Conservation (phyloP, 2,888 invertebrate species). For the Malthinus flaveolus region DNA sequence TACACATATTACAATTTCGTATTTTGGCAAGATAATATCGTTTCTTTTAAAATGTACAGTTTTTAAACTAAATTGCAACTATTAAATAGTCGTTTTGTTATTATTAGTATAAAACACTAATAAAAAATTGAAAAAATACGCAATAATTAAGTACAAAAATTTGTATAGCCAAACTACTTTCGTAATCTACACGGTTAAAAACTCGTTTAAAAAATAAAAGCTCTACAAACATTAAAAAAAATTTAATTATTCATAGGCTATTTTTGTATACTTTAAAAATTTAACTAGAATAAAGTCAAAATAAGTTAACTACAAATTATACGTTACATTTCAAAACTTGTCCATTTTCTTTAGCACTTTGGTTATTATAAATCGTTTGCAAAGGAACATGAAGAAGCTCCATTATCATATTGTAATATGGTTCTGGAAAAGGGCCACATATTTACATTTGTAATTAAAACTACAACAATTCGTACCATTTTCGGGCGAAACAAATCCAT, state of each 20-base stretch:
- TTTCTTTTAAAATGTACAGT: not conserved
- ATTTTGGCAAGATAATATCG: constrained; percentile 8
- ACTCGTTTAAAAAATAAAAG: constrained; percentile 27
- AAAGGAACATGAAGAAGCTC: constrained; percentile 87
- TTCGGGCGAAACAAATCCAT: constrained; percentile 86
- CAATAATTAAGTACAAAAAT: constrained; percentile 28
- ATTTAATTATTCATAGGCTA: constrained; percentile 18
- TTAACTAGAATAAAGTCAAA: constrained; percentile 15
- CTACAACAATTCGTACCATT: constrained; percentile 65
- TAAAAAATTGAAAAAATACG: constrained; percentile 26
- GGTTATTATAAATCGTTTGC: constrained; percentile 71
- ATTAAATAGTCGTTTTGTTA: constrained; percentile 10
- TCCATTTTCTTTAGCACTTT: constrained; percentile 52
- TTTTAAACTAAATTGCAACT: constrained; percentile 5
- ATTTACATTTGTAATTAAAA: not conserved
- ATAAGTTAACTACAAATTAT: constrained; percentile 11
- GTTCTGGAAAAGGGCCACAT: constrained; percentile 65
- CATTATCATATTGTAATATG: constrained; percentile 80
- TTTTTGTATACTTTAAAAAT: constrained; percentile 20
- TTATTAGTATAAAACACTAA: constrained; percentile 23
- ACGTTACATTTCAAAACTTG: constrained; percentile 27
- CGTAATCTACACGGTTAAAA: constrained; percentile 8
- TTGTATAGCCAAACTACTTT: constrained; percentile 1
- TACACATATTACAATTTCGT: constrained; percentile 3
- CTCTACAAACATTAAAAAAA: constrained; percentile 17